Base-by-base conservation (phyloP, 2,113 vertebrate genomes). In the Forbesichthys agassizii region DNA sequence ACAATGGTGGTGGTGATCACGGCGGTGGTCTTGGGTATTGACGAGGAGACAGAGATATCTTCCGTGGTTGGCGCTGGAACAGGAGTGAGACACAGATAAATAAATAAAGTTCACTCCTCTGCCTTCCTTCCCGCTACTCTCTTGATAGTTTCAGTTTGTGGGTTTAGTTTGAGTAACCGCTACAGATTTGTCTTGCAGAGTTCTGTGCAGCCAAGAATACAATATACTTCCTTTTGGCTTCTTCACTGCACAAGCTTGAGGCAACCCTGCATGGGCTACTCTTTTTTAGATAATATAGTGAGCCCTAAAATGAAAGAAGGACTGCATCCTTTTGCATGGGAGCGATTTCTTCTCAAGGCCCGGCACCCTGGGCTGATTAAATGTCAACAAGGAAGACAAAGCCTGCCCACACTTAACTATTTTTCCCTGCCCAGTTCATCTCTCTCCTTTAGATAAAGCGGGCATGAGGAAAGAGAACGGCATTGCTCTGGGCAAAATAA, bases 51-150 rank as follows among this genome's bases (percentile, higher is more conserved):
- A 71, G 95, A 90, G 78, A 93, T 92, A 84, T 95, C 94, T 80
- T 94, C 92, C 67, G 90, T 94, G 61, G 96, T 95, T 83, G 96
- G 95, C 88, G 94, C 96, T 99, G 85, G 48, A 85, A 52, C 0
- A 9, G 48, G 84, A 79, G 74, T 62, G 86, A 63, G 48, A 9
- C 13, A 61, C 5, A 63, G 54, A 5, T 6, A 8, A 10, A 18
- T 9, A 9, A 56, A n/a, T 18, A 20, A 18, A 0, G 3, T 13
- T 33, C 33, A 11, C 33, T 7, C 12, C 33, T n/a, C 33, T 13
- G 14, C 10, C 13, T 14, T 8, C 36, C 58, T 27, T 14, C 3
- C 12, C 0, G 27, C 33, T 3, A 60, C 57, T 64, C 56, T 68
- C 79, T 62, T n/a, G 60, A 71, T 47, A 64, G 60, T 52, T 3